phyloP scores from a whole-genome alignment of 2,888 invertebrate species.

The Coleophora deauratella region DNA sequence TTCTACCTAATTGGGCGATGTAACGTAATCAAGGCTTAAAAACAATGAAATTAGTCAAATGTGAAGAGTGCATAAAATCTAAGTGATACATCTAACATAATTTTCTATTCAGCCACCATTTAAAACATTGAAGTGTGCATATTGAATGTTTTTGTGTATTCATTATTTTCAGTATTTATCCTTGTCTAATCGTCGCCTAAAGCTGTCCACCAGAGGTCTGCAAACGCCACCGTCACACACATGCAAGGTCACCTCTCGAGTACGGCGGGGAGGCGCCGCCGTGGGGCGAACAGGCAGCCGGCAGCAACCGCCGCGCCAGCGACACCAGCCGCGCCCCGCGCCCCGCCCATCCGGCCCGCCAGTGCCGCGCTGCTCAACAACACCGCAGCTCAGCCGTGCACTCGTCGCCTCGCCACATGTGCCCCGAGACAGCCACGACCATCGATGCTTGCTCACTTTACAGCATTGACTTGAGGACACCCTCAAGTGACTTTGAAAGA shows the following conservation, averaged over 20 bases:
- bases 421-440: constrained; percentile 30
- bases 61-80: too few relatives aligned
- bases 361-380: constrained; percentile 61
- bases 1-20: too few relatives aligned
- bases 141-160: too few relatives aligned
- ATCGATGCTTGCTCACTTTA: background rate
- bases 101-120: too few relatives aligned
- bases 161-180: too few relatives aligned
- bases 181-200: background rate
- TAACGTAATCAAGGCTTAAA: too few relatives aligned
- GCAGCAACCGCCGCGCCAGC: constrained; percentile 76
- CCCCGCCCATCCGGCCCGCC: constrained; percentile 41
- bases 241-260: constrained; percentile 72
- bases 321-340: constrained; percentile 63
- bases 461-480: too few relatives aligned
- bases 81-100: too few relatives aligned
- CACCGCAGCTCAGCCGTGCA: constrained; percentile 50
- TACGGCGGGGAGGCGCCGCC: constrained; percentile 80
- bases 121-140: too few relatives aligned
- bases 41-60: too few relatives aligned
- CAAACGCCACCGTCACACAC: constrained; percentile 7
- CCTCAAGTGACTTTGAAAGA: too few relatives aligned
- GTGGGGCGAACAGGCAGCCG: constrained; percentile 82
- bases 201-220: too few relatives aligned
- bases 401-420: constrained; percentile 32